Percentiles rank a stretch among this genome's conserved stretches.
phyloP scores from a whole-genome alignment of 2,113 vertebrate species.

The Sisor rabdophorus region DNA sequence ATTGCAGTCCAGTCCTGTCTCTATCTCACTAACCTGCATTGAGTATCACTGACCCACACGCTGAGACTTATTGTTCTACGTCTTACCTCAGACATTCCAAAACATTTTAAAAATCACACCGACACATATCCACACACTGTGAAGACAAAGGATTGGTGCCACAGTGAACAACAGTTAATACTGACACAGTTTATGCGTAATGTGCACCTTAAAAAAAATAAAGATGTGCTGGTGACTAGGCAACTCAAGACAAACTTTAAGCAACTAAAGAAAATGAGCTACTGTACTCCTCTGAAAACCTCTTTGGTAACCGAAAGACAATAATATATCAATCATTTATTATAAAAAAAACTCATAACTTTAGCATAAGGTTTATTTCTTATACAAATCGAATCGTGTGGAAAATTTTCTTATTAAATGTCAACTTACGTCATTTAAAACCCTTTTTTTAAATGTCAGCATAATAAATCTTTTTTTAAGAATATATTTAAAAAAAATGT shows the following conservation, averaged over 20 bases:
- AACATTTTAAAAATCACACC: conserved; percentile 44
- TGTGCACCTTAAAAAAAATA: conserved; percentile 39
- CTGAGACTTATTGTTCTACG: conserved; percentile 29
- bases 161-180: conserved; percentile 54
- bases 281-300: conserved; percentile 61
- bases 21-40: conserved; percentile 9
- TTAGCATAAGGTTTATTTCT: neutral
- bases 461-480: neutral
- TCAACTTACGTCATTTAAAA: too few species aligned
- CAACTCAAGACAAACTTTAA: conserved; percentile 53
- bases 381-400: neutral
- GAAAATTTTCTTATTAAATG: neutral
- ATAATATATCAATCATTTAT: too few species aligned
- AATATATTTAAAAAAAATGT: too few species aligned
- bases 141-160: conserved; percentile 56
- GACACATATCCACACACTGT: conserved; percentile 46
- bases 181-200: conserved; percentile 56
- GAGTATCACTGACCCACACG: conserved; percentile 13
- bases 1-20: conserved; percentile 1
- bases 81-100: conserved; percentile 47
- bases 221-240: conserved; percentile 47
- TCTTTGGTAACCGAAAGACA: conserved; percentile 26
- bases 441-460: too few species aligned
- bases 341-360: neutral
- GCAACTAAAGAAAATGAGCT: conserved; percentile 60